Evolutionary conservation across 92 coral and sea anemone species (phyloP), one percentile per base, ranked within the genome.

Genomic region (Palythoa grandiflora): DNA sequence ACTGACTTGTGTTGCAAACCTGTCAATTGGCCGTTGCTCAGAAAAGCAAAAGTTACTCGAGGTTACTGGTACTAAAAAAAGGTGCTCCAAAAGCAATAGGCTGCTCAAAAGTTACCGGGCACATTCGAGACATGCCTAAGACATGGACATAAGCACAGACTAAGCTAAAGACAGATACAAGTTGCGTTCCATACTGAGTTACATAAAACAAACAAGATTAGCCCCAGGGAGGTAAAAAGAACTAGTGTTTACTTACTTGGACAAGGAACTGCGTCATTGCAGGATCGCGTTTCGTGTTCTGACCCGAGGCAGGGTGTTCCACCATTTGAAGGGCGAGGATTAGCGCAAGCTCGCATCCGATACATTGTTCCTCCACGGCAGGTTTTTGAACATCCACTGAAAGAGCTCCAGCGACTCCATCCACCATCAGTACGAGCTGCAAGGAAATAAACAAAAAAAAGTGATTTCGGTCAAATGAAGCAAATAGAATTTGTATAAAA

Each of bases 281-380:
- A 91, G 5, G 89, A 80, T 68, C 89, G 83, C 6, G 86, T 91
- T 59, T 93, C 85, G 19, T 80, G 74, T 16, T 66, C 75, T 70
- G 75, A 36, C 16, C 54, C 78, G 11, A 6, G 8, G 20, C 78
- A 73, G 53, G 53, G 78, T 1, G 2, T 17, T 15, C 78, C 78
- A 9, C 78, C 78, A n/a, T 44, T 39, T 3, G 78, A 40, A 73
- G 78, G 54, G 7, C 36, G 78, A 17, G 78, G 78, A 1, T 16
- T 73, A 1, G 35, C 40, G 21, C 78, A 73, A 13, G 78, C 54
- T 17, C 78, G 53, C 54, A 47, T 73, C 54, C 78, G 52, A 40
- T 39, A 39, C 54, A 39, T 39, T 1, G 54, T 38, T 73, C 78
- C 78, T 3, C 78, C 78, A 3, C 36, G 53, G 39, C 78, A 73